phyloP scores from a whole-genome alignment of 2,888 invertebrate species.

The Itoplectis maculator region DNA sequence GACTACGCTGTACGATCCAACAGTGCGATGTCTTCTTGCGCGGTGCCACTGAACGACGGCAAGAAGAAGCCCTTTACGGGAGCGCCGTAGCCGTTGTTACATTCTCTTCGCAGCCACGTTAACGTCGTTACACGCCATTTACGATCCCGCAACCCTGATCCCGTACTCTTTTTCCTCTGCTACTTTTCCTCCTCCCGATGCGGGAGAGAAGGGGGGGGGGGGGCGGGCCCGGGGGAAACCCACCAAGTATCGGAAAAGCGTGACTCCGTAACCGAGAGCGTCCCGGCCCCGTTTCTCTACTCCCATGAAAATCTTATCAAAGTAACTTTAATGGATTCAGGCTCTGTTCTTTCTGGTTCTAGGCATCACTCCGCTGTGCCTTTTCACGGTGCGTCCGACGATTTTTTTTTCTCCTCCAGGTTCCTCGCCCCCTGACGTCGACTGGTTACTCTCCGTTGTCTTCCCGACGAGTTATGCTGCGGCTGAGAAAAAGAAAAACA shows the following conservation, averaged over 20 bases:
- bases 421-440: conserved; percentile 64
- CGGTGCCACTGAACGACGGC: not conserved
- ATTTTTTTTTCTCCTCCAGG: conserved; percentile 24
- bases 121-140: conserved; percentile 62
- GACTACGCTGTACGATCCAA: not conserved
- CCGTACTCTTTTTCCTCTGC: conserved; percentile 30
- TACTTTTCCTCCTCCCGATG: conserved; percentile 35
- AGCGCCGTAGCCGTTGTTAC: conserved; percentile 32
- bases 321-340: conserved; percentile 71
- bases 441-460: not conserved
- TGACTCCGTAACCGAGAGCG: conserved; percentile 63
- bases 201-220: no score
- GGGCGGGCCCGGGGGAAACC: not conserved
- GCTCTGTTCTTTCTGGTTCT: conserved; percentile 43
- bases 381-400: conserved; percentile 42
- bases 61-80: not conserved
- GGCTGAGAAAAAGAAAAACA: conserved; percentile 16
- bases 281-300: conserved; percentile 55
- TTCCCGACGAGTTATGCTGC: not conserved
- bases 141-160: conserved; percentile 42
- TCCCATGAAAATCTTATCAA: conserved; percentile 69
- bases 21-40: not conserved
- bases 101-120: conserved; percentile 54
- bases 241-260: conserved; percentile 65
- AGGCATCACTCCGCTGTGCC: conserved; percentile 50